Evolutionary conservation across 2,888 invertebrate species (phyloP), one percentile per base, ranked within the genome.

Genomic region (Agrochola lota): DNA sequence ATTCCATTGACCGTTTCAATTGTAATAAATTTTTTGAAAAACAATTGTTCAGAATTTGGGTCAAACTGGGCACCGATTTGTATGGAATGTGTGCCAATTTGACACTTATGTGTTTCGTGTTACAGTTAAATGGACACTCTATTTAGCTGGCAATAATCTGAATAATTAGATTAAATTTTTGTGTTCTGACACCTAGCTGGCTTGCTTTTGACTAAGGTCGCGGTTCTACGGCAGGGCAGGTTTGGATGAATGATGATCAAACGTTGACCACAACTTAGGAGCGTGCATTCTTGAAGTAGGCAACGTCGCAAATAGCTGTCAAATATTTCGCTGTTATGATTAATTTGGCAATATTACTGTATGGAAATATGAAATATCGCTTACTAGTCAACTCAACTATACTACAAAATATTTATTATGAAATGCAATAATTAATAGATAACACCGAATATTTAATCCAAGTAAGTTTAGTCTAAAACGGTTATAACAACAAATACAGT

Each of bases 71-170:
- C 62, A 69, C n/a, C 11, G 11, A 7, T n/a, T 35, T 63, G 7
- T 35, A 63, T n/a, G 35, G 17, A 64, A 69, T 64, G 35, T n/a
- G 30, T 23, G 30, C 68, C 30, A 59, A 30, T 68, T 68, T 60
- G 15, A 59, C 6, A 30, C 15, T 23, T 23, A 23, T 30, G 4
- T 55, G 55, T 30, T 68, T 30, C 2, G 30, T 15, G 2, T 23
- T 17, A 23, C 6, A 57, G 30, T 15, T 59, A 62, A 30, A 35
- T 30, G 3, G 15, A 1, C 23, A 17, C n/a, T 43, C 23, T 72
- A 72, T 15, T 46, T 26, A 3, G n/a, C 35, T 57, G 46, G 6
- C 43, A 74, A 75, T 20, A 8, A 43, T 30, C n/a, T 76, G 43
- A 74, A 46, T 30, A 26, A 57, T 40, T 49, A 23, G 9, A 23